phyloP scores from a whole-genome alignment of 1,140 invertebrate species.

The Nasonia vitripennis region DNA sequence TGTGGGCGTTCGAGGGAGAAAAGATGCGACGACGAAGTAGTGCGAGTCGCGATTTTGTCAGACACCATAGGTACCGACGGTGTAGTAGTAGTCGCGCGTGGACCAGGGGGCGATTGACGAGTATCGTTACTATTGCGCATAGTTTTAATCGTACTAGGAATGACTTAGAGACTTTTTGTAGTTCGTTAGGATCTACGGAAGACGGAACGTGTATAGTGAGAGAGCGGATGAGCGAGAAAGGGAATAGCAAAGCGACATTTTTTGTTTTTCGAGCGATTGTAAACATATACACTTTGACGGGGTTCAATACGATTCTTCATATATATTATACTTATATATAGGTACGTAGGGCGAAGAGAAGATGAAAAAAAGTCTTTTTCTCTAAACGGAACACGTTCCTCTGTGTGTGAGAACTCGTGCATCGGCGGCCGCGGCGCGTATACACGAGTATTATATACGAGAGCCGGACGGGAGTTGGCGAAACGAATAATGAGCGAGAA shows the following conservation, averaged over 20 bases:
- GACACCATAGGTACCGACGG: neutral
- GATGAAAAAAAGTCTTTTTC: constrained; percentile 25
- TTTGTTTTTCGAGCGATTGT: neutral
- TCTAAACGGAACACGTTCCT: constrained; percentile 43
- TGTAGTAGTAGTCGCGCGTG: neutral
- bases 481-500: constrained; percentile 8
- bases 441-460: neutral
- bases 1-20: neutral
- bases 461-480: neutral
- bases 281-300: neutral
- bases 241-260: neutral
- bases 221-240: neutral
- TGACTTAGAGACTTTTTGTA: constrained; percentile 34
- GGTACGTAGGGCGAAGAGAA: neutral
- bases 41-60: constrained; percentile 6
- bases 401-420: neutral
- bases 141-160: constrained; percentile 23
- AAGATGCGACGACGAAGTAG: neutral
- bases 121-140: constrained; percentile 15
- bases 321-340: constrained; percentile 10
- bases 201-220: neutral
- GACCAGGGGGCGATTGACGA: constrained; percentile 10
- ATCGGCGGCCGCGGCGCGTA: neutral
- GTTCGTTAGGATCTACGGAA: constrained; percentile 13
- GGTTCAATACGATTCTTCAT: constrained; percentile 3